Percentiles rank a stretch among this genome's conserved stretches.
Conservation (phyloP, 2,888 invertebrate species). For the Opisthograptis luteolata region DNA sequence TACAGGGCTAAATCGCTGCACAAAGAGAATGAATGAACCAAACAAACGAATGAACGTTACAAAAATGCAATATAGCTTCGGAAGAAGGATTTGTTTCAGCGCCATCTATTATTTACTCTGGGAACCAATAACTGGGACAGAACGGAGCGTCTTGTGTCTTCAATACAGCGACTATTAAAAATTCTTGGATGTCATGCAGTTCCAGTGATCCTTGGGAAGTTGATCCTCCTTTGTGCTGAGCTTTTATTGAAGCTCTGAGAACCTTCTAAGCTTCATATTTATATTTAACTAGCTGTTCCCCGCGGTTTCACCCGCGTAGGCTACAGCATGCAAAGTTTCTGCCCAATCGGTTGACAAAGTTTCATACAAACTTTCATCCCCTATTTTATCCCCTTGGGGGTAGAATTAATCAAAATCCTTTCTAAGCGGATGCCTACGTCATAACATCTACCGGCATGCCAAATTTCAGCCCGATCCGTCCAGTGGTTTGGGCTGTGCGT, state of each 20-base stretch:
- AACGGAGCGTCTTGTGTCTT: conserved; percentile 27
- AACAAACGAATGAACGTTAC: conserved; percentile 23
- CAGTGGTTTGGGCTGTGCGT: no score
- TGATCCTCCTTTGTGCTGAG: background rate
- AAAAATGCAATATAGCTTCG: conserved; percentile 40
- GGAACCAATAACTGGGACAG: conserved; percentile 45
- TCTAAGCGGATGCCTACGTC: no score
- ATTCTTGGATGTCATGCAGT: conserved; percentile 37
- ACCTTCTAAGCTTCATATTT: no score
- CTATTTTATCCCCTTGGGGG: no score
- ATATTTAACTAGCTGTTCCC: no score
- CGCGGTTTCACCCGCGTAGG: no score
- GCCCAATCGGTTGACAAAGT: no score
- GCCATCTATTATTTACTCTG: conserved; percentile 56
- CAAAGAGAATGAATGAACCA: conserved; percentile 32
- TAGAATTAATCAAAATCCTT: no score
- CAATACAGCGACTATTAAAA: conserved; percentile 48
- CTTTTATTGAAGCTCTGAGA: conserved; percentile 4
- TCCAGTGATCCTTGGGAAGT: background rate
- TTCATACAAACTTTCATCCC: no score
- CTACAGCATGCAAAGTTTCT: no score
- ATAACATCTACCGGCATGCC: no score
- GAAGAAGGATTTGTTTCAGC: conserved; percentile 43
- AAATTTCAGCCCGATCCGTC: no score
- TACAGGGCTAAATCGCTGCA: background rate